These are phyloP conservation scores for Prionace glauca DNA, from an alignment of 2,797 vertebrate species.

Conservation along the genomic window DNA sequence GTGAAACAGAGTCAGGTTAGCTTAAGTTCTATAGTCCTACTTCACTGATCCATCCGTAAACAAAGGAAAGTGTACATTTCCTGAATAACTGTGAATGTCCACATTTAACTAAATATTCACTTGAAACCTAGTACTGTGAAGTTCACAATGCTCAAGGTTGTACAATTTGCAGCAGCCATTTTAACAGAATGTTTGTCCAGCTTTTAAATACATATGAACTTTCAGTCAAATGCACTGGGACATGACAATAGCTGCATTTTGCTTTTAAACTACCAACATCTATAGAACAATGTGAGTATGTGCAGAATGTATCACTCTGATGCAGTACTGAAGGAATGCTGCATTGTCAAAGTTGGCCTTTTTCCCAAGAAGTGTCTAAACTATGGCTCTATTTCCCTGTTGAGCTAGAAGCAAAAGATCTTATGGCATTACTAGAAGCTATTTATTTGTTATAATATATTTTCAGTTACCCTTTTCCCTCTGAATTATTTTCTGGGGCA, in stretches of 20 bases:
- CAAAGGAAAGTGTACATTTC: too few relatives aligned
- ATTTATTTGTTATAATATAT: constrained; percentile 16
- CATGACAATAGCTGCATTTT: not conserved
- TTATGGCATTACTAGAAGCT: not conserved
- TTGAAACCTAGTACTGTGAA: too few relatives aligned
- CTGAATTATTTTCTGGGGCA: not conserved
- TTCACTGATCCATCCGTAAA: too few relatives aligned
- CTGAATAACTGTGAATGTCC: too few relatives aligned
- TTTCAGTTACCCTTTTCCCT: not conserved
- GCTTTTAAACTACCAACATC: not conserved
- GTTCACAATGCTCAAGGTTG: too few relatives aligned
- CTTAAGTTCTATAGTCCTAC: too few relatives aligned
- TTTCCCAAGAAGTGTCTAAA: not conserved
- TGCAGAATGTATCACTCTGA: not conserved
- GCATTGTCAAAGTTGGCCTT: not conserved
- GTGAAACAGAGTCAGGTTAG: too few relatives aligned
- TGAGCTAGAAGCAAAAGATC: not conserved
- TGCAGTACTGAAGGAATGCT: not conserved
- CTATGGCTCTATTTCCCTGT: not conserved
- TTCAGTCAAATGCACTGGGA: too few relatives aligned
- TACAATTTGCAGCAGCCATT: too few relatives aligned
- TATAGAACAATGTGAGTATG: not conserved
- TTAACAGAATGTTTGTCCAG: too few relatives aligned
- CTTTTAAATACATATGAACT: too few relatives aligned
- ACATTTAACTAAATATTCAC: too few relatives aligned